Evolutionary conservation across 2,113 vertebrate species (phyloP), one percentile per base, ranked within the genome.

Genomic region (Cnemophilus loriae): DNA sequence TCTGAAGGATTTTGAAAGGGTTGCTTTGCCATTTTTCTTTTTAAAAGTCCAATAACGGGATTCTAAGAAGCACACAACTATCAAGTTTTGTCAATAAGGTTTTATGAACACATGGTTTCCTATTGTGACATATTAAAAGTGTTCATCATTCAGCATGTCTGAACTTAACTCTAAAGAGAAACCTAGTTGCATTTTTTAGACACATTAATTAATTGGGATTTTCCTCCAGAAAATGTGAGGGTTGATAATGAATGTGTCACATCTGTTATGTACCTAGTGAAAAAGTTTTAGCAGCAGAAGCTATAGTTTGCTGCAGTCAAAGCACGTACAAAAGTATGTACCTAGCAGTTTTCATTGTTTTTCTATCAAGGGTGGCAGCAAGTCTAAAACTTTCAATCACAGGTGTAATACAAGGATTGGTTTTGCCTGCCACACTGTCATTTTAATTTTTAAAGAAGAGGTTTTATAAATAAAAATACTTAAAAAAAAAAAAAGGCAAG

Each of bases 151-250:
- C 95, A 92, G 70, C 68, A 41, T 82, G 52, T 83, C 68, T 69
- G 59, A 79, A 77, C 80, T 95, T 92, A 92, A 91, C 57, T 84
- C 77, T 70, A 86, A 94, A 87, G 82, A 95, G 76, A 95, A 96
- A 95, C 47, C 49, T 42, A 65, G 17, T 42, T 84, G 17, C n/a
- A 53, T 39, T 79, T 69, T 95, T 97, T 78, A 90, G 55, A 73
- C 65, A 78, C 59, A 32, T 4, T 69, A 95, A 84, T 87, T 47
- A 68, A 23, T 27, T 73, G 30, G 4, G 11, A 4, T 37, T 13
- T 89, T 94, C 81, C 69, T 90, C 41, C 55, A 17, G 76, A 84
- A 79, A 86, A 77, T n/a, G 8, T 22, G 33, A 91, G 32, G 52
- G 10, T 55, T 86, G 53, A 60, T 18, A 75, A 64, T 32, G 70